Evolutionary conservation across 2,888 invertebrate genomes (phyloP).

Genomic region (Tetramorium bicarinatum): DNA sequence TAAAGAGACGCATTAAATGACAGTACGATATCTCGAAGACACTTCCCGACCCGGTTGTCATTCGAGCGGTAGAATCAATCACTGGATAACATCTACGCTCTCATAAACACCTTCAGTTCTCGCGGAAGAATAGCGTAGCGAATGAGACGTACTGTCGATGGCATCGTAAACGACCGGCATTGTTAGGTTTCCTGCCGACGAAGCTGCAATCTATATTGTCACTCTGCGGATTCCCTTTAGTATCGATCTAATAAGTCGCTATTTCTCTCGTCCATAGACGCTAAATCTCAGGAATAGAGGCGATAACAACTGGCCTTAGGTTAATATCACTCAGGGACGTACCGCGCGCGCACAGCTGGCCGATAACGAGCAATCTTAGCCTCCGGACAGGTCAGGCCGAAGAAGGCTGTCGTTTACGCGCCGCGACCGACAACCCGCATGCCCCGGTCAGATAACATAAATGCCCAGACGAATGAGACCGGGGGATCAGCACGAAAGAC

Average conservation of each 20-base stretch:
- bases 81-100: not conserved
- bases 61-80: constrained; percentile 31
- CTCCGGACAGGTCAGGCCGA: constrained; percentile 11
- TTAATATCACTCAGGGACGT: constrained; percentile 48
- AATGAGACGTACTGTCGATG: not conserved
- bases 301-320: constrained; percentile 55
- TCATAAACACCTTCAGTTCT: not conserved
- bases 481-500: constrained; percentile 53
- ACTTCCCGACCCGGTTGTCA: not conserved
- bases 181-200: constrained; percentile 30
- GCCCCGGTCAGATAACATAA: constrained; percentile 68
- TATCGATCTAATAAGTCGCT: constrained; percentile 30
- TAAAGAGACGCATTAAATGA: not conserved
- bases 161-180: constrained; percentile 21
- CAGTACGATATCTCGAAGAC: not conserved
- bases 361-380: constrained; percentile 62
- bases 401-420: constrained; percentile 49
- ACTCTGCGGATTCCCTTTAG: not conserved
- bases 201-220: constrained; percentile 28
- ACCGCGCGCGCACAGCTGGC: constrained; percentile 4
- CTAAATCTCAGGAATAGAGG: constrained; percentile 42
- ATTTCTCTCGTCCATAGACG: constrained; percentile 9
- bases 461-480: constrained; percentile 64
- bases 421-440: constrained; percentile 48
- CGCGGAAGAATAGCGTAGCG: not conserved